Base-by-base conservation (phyloP, 2,888 invertebrate genomes). In the Pegoplata infirma region DNA sequence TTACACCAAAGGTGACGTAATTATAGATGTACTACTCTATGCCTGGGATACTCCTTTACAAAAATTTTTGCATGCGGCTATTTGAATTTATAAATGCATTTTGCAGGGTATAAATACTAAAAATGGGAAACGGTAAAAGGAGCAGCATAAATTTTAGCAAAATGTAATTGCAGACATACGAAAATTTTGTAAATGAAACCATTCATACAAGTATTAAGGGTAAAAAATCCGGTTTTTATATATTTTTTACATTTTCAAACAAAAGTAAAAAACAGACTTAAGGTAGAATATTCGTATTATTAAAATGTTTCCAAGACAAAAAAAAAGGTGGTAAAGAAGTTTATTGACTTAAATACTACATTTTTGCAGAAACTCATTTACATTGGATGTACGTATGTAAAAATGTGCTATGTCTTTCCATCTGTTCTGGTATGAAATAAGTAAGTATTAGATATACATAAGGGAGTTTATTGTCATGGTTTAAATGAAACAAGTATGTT, bases 1-100 rank as follows among this genome's bases (percentile, higher is more conserved):
- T 78, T 76, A 81, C 81, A 79, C 81, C 72, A 69, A 71, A 81
- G 80, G 81, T 81, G 81, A 81, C 81, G 81, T 81, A 81, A 81
- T 81, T 81, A 81, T 76, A 81, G 81, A 80, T 80, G 80, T 80
- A 81, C 80, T 80, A 36, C 44, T 63, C 67, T 49, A 63, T 40
- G 68, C 47, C 71, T 59, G 74, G n/a, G 67, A 66, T 49, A 79
- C 69, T 76, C 61, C 75, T 76, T 47, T 56, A 49, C n/a, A 69
- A 56, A 69, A 69, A 63, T 69, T n/a, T n/a, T 68, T 68, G 49
- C 68, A 56, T 63, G 75, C 56, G 75, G 63, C 68, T 58, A 55
- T 63, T 23, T n/a, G 49, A 68, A 76, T 68, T 21, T n/a, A 72
- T 1, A 55, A 63, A 51, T 68, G 68, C 61, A 68, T 10, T 75